Percentiles rank a stretch among this genome's conserved stretches.
These are phyloP conservation scores for Aethes cnicana DNA, from an alignment of 2,888 invertebrate species.

Conservation along the genomic window DNA sequence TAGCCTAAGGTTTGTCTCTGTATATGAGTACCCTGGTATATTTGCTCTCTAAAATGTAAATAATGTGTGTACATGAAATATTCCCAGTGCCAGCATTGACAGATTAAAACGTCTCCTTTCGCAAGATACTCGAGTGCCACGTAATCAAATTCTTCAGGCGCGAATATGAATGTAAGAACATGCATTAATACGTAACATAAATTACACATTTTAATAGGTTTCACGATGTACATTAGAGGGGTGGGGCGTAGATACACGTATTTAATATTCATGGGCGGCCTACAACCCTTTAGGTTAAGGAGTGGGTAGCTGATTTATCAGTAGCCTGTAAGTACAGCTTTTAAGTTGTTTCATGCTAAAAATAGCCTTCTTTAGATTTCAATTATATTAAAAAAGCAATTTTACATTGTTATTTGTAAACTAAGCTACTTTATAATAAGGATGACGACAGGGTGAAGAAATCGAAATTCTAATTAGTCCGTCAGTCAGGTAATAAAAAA, in stretches of 20 bases:
- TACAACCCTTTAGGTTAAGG: conserved; percentile 24
- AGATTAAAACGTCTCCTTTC: conserved; percentile 5
- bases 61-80: background rate
- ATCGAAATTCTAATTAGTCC: too few relatives aligned
- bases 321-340: conserved; percentile 11
- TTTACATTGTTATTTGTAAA: too few relatives aligned
- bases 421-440: too few relatives aligned
- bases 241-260: conserved; percentile 32
- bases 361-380: background rate
- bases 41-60: too few relatives aligned
- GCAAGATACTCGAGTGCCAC: background rate
- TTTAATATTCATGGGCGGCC: conserved; percentile 34
- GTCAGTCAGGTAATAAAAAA: too few relatives aligned
- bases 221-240: conserved; percentile 30
- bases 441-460: too few relatives aligned
- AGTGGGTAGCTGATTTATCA: conserved; percentile 21
- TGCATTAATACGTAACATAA: conserved; percentile 28
- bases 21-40: too few relatives aligned
- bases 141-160: conserved; percentile 22
- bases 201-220: conserved; percentile 36
- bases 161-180: conserved; percentile 16
- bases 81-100: background rate
- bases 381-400: background rate
- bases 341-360: conserved; percentile 10
- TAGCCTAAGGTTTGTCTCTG: too few relatives aligned